Evolutionary conservation across 1,140 invertebrate genomes (phyloP), one percentile per base, ranked within the genome.

Genomic region (Drosophila arizonae): DNA sequence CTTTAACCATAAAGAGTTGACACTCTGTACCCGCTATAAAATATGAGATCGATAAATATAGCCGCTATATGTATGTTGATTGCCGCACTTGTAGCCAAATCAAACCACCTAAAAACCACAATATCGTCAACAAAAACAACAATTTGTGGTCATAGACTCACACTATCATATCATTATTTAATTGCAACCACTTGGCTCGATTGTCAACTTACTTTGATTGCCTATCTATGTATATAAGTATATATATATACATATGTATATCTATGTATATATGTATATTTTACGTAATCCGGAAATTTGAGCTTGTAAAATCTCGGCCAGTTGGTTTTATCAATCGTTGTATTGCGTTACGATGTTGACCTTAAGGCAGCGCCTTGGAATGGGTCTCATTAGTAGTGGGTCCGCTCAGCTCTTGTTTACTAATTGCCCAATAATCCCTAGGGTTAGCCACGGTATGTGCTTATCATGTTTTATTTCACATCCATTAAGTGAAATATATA

Each of bases 141-240:
- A 56, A 41, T 46, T 46, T 46, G 56, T 58, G 56, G 26, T 58
- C 24, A 46, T 17, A 39, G n/a, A 17, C 6, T 28, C 21, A 45
- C 3, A 26, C 56, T 24, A 50, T 50, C 56, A 1, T 33, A 4
- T n/a, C 15, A 30, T 24, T 36, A 39, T 46, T 33, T 39, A 24
- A 62, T 62, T 36, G 45, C 43, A 48, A 13, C 28, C 45, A 15
- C 45, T 13, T 36, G 13, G 15, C 11, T 4, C 6, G 11, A 61
- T 11, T 62, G 17, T 57, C 56, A 33, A 57, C 24, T 24, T n/a
- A 17, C 55, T 55, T 39, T 67, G 70, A 61, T 72, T 67, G 41
- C 55, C 55, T 61, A 67, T 67, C 64, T 66, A 67, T 48, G 43
- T 17, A 9, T 33, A 65, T 66, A 67, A 41, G 43, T 17, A 6